Conservation (phyloP, 1,140 invertebrate genomes). For the Yoshiicerus persimilis region DNA sequence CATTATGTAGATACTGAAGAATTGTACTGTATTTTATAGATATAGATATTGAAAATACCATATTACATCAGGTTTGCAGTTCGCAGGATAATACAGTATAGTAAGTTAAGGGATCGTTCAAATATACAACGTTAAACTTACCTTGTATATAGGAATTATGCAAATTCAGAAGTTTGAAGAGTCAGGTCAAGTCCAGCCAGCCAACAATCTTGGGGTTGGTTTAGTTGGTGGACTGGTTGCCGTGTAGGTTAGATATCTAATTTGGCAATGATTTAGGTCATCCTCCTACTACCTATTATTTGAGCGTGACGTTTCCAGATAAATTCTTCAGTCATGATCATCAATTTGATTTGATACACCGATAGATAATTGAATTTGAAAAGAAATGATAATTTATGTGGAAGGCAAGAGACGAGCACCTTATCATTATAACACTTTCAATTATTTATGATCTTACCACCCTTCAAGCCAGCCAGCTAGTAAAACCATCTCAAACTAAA, state of each 20-base stretch:
- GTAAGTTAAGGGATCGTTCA: too few species aligned
- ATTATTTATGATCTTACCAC: conserved; percentile 43
- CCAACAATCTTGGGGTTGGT: neutral
- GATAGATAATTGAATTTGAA: conserved; percentile 46
- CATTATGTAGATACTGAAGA: too few species aligned
- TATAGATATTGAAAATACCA: too few species aligned
- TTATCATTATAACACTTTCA: conserved; percentile 47
- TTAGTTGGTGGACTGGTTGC: neutral
- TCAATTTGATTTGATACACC: conserved; percentile 43
- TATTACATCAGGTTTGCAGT: too few species aligned
- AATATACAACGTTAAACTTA: too few species aligned
- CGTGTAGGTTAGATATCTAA: conserved; percentile 22
- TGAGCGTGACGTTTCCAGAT: conserved; percentile 41
- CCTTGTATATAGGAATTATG: neutral
- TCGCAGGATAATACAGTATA: too few species aligned
- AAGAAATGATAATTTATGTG: conserved; percentile 43
- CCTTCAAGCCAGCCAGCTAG: neutral
- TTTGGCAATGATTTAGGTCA: conserved; percentile 36
- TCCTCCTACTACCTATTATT: conserved; percentile 34
- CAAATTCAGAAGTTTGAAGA: neutral
- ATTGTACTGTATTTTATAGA: too few species aligned
- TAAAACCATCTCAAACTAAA: neutral
- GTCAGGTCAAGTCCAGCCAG: neutral
- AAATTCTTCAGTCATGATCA: conserved; percentile 38
- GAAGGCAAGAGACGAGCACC: conserved; percentile 22